Evolutionary conservation across 2,888 invertebrate genomes (phyloP), one percentile per base, ranked within the genome.

Genomic region (Ferrisia virgata): DNA sequence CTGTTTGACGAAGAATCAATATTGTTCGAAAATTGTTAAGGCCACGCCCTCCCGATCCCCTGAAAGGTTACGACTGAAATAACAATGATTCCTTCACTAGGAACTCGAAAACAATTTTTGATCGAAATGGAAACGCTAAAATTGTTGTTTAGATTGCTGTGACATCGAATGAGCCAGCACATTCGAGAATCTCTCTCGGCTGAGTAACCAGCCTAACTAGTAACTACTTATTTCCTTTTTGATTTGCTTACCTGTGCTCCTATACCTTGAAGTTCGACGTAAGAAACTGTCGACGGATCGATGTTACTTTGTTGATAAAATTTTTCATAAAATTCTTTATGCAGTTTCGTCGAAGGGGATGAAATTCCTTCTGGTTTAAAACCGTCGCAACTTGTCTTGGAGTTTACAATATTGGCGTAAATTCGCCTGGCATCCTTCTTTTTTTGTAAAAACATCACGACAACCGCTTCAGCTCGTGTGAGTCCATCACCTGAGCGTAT

Each of bases 251-350:
- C 84, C 33, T 40, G 47, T 28, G 91, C 91, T 28, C 91, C 91
- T 22, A 91, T 91, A 25, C 90, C 91, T 87, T 91, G 91, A 84
- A 90, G 89, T 87, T 91, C 91, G 28, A 91, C 89, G 86, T 90
- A 91, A 39, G 87, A 87, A 28, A 91, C 89, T 2, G 9, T n/a
- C 13, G 22, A 39, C 8, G 85, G 80, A 81, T 86, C 15, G 43
- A 91, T 86, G 5, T 88, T 88, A 13, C 89, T 89, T 86, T 90
- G 90, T n/a, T 86, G 86, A 87, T 91, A 91, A 25, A 79, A 64
- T 85, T 90, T 90, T 85, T 88, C 87, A 28, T 92, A 82, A 2
- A 87, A 82, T 22, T 85, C 39, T n/a, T 85, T 81, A 40, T 87
- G 87, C 4, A 85, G 85, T 13, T 85, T 78, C 8, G 85, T 85